Percentiles rank a stretch among this genome's conserved stretches.
Evolutionary conservation across 1,140 invertebrate genomes (phyloP).

Genomic region (Maconellicoccus hirsutus): DNA sequence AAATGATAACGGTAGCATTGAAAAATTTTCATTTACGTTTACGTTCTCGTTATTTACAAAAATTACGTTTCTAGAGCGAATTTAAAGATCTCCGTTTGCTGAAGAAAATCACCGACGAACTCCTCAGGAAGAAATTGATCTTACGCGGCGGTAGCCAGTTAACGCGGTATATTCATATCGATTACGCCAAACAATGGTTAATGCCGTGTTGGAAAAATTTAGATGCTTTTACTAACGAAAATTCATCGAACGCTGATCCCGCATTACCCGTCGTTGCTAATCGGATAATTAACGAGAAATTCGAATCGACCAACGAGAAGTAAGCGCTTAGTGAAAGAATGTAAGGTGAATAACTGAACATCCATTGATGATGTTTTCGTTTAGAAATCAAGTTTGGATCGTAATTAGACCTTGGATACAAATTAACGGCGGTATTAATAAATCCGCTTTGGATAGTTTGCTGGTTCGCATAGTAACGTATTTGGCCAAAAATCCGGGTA

Average conservation of each 20-base stretch:
- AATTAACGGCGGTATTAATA: conserved; percentile 59
- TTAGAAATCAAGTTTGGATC: conserved; percentile 27
- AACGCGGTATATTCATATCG: background rate
- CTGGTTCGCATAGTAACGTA: conserved; percentile 50
- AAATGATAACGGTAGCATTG: background rate
- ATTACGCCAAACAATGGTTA: background rate
- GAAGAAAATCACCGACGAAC: background rate
- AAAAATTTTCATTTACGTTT: no score
- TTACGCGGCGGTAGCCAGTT: background rate
- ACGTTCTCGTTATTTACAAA: no score
- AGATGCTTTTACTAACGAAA: background rate
- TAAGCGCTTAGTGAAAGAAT: conserved; percentile 34
- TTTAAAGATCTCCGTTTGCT: background rate
- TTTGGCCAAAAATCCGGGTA: conserved; percentile 47
- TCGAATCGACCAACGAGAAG: conserved; percentile 40
- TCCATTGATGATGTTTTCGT: background rate
- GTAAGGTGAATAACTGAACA: conserved; percentile 28
- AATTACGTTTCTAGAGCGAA: conserved; percentile 1
- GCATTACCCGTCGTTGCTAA: background rate
- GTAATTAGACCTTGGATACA: conserved; percentile 54
- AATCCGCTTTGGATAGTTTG: conserved; percentile 53
- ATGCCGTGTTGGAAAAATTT: background rate
- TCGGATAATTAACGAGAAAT: conserved; percentile 26
- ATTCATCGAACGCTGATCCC: background rate
- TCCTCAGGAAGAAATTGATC: background rate